These are phyloP conservation scores for Gorsachius magnificus DNA, from an alignment of 2,797 vertebrate species.

Conservation along the genomic window DNA sequence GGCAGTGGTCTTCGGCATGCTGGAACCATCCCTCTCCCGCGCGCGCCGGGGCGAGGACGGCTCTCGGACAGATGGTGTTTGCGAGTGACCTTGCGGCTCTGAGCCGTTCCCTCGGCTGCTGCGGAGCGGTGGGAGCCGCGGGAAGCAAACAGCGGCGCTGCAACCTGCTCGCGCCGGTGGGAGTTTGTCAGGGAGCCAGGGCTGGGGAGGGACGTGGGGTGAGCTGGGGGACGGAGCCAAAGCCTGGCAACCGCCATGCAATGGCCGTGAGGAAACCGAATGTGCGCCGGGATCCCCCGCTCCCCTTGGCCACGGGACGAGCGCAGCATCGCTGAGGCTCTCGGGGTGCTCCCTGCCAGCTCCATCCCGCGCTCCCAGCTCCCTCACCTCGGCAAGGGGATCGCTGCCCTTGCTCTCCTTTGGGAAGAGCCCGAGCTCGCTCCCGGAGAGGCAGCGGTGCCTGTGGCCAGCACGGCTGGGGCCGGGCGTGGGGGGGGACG, in stretches of 20 bases:
- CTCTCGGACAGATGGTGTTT: constrained; percentile 61
- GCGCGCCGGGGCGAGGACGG: background rate
- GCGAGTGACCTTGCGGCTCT: constrained; percentile 62
- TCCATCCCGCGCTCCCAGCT: rapidly evolving
- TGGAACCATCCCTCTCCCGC: background rate
- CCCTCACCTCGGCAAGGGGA: rapidly evolving
- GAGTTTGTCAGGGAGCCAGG: background rate
- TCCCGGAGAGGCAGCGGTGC: background rate
- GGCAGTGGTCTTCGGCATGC: background rate
- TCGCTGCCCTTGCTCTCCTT: background rate
- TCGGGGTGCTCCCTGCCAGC: background rate
- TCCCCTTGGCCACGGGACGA: background rate
- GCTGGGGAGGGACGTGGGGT: background rate
- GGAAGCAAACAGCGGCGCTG: constrained; percentile 16
- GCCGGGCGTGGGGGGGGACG: background rate
- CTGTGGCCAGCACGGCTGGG: background rate
- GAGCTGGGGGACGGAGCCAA: background rate
- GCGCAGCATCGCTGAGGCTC: rapidly evolving
- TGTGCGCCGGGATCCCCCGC: rapidly evolving
- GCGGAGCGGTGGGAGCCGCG: background rate
- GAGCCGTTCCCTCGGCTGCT: constrained; percentile 9
- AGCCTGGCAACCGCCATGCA: rapidly evolving
- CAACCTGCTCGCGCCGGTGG: background rate
- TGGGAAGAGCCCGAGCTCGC: background rate
- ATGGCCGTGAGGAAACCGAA: background rate